Evolutionary conservation across 2,888 invertebrate genomes (phyloP).

Genomic region (Drosophila robusta): DNA sequence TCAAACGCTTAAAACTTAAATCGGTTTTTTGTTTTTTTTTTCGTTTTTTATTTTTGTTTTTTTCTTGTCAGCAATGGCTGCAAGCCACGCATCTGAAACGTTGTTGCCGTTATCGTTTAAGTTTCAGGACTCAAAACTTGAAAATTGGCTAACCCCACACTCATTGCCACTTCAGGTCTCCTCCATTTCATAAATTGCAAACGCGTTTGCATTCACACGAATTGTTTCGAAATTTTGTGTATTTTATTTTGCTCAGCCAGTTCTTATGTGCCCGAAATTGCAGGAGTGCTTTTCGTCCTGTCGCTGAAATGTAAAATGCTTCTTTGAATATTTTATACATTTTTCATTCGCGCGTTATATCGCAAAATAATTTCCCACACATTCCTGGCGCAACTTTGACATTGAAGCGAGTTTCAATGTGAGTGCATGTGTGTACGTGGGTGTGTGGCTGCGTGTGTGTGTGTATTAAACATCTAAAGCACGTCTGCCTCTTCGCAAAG

Average conservation of each 20-base stretch:
- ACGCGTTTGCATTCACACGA: conserved; percentile 29
- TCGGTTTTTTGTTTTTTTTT: conserved; percentile 49
- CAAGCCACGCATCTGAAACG: conserved; percentile 35
- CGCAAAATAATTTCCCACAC: conserved; percentile 71
- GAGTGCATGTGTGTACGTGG: conserved; percentile 16
- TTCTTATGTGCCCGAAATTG: conserved; percentile 11
- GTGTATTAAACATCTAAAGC: conserved; percentile 58
- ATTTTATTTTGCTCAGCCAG: conserved; percentile 26
- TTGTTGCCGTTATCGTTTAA: conserved; percentile 58
- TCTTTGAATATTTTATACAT: conserved; percentile 76
- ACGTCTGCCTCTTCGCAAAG: conserved; percentile 52
- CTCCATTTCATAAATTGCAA: conserved; percentile 32
- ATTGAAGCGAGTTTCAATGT: conserved; percentile 55
- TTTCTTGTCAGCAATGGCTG: conserved; percentile 22
- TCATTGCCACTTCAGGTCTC: conserved; percentile 1
- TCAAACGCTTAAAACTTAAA: conserved; percentile 80
- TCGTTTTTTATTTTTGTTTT: conserved; percentile 20
- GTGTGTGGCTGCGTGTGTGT: conserved; percentile 9
- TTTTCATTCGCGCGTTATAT: conserved; percentile 72
- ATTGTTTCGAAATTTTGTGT: conserved; percentile 50
- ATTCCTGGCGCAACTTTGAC: conserved; percentile 68
- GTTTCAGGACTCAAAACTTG: conserved; percentile 32
- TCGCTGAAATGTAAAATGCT: conserved; percentile 47
- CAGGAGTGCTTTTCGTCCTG: conserved; percentile 11
- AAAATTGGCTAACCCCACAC: conserved; percentile 17